Percentiles rank a stretch among this genome's conserved stretches.
Evolutionary conservation across 2,113 vertebrate genomes (phyloP).

Genomic region (Indicator maculatus): DNA sequence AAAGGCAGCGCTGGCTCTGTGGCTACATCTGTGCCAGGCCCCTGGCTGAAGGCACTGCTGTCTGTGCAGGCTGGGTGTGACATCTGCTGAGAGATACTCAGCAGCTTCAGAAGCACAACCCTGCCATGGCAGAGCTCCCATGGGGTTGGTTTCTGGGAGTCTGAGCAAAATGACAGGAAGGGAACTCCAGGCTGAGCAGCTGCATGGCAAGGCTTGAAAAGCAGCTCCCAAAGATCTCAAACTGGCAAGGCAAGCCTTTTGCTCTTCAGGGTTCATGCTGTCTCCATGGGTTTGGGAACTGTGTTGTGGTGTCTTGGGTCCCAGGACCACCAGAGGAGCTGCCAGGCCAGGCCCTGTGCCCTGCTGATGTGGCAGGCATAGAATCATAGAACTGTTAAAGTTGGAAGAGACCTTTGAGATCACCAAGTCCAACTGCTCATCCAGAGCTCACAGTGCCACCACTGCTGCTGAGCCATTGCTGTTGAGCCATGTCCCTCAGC

Average conservation of each 20-base stretch:
- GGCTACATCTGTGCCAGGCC: background rate
- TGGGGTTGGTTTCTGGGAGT: accelerated
- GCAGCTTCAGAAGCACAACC: accelerated
- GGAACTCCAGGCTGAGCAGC: accelerated
- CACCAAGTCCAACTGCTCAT: too few relatives aligned
- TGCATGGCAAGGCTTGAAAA: background rate
- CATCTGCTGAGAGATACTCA: accelerated
- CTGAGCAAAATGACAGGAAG: background rate
- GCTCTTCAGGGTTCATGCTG: background rate
- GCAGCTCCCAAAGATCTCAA: background rate
- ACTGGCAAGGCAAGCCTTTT: background rate
- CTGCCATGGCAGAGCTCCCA: background rate
- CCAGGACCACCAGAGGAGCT: accelerated
- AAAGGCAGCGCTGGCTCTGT: accelerated
- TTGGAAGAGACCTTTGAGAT: too few relatives aligned
- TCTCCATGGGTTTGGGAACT: accelerated
- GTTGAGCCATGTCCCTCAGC: too few relatives aligned
- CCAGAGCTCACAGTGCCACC: too few relatives aligned
- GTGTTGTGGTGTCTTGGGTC: background rate
- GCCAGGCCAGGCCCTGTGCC: background rate
- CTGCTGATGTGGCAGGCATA: accelerated
- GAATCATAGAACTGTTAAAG: too few relatives aligned
- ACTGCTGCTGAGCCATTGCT: too few relatives aligned
- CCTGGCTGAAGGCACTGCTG: background rate
- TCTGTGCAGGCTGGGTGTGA: background rate